A percentile compares a stretch with the other conserved stretches of the same genome.
Conservation (phyloP, 2,888 invertebrate genomes). For the Hydrotaea cyrtoneurina region DNA sequence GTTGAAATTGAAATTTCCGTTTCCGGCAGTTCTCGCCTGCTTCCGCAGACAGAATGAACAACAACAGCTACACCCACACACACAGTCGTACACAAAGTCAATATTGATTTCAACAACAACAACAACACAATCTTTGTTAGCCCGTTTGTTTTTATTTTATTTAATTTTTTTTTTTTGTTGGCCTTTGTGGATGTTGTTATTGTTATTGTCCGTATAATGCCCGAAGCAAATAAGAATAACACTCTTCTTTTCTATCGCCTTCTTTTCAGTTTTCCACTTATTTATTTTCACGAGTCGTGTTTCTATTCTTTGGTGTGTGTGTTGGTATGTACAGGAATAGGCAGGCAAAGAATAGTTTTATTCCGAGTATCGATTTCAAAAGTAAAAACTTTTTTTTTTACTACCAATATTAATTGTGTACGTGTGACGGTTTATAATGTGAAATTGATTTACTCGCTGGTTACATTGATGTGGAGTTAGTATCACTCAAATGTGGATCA, state of each 20-base stretch:
- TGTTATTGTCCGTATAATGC: not conserved
- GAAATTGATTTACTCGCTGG: too few relatives aligned
- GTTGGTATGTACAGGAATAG: not conserved
- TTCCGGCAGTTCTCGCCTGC: constrained; percentile 36
- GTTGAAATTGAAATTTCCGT: constrained; percentile 45
- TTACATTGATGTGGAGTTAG: too few relatives aligned
- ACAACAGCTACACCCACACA: not conserved
- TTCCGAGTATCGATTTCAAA: not conserved
- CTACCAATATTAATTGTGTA: too few relatives aligned
- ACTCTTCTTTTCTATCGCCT: not conserved
- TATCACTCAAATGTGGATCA: too few relatives aligned
- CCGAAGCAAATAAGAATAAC: constrained; percentile 12
- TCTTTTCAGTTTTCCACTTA: not conserved
- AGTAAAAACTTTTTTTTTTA: not conserved
- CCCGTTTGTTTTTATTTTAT: constrained; percentile 11
- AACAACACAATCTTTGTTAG: constrained; percentile 23
- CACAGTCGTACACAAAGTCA: not conserved
- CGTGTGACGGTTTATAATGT: too few relatives aligned
- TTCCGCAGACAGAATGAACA: not conserved
- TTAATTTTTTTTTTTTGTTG: too few relatives aligned
- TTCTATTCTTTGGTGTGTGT: not conserved
- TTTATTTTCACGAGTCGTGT: not conserved
- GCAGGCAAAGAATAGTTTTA: not conserved
- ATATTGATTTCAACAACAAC: constrained; percentile 31
- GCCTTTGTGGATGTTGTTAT: not conserved